Evolutionary conservation across 2,888 invertebrate genomes (phyloP), one percentile per base, ranked within the genome.

Genomic region (Perithous albicinctus): DNA sequence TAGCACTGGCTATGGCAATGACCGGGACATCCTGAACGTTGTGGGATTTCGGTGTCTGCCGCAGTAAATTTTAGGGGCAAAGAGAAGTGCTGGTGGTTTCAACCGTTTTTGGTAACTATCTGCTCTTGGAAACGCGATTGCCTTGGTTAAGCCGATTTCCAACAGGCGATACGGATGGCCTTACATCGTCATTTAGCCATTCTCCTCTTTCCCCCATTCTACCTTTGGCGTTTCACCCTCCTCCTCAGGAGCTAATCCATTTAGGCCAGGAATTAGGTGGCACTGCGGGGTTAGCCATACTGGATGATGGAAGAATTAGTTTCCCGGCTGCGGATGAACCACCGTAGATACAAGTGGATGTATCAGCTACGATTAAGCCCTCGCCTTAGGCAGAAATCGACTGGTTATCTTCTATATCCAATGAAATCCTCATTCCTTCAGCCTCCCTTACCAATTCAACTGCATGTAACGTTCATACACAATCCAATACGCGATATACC

Each of bases 201-300:
- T 56, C 10, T 66, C 51, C 56, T 56, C 76, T 29, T 41, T 48
- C 64, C 67, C 46, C 67, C 46, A 48, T 51, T 72, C 41, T 18
- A 15, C 48, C 6, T 32, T 35, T 2, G 20, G 48, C 61, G 59
- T 59, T n/a, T 15, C 59, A 48, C 43, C 63, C 51, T 61, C 48
- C 29, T 35, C 48, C 61, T 67, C 63, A 56, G 43, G 69, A 48
- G 77, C 64, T 88, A 87, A 88, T 89, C 87, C 84, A 83, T 87
- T 89, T 87, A 85, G 84, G 84, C 79, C 56, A 76, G 83, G 85
- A 82, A 87, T 89, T 87, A 88, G 84, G 69, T 78, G 82, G 83
- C 80, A 80, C 80, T 70, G 48, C 59, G n/a, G 64, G 72, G 54
- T 29, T 29, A 41, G 80, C 61, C 77, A 38, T 43, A 67, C 15